Evolutionary conservation across 2,113 vertebrate species (phyloP).

Genomic region (zebrafish (Danio rerio)): DNA sequence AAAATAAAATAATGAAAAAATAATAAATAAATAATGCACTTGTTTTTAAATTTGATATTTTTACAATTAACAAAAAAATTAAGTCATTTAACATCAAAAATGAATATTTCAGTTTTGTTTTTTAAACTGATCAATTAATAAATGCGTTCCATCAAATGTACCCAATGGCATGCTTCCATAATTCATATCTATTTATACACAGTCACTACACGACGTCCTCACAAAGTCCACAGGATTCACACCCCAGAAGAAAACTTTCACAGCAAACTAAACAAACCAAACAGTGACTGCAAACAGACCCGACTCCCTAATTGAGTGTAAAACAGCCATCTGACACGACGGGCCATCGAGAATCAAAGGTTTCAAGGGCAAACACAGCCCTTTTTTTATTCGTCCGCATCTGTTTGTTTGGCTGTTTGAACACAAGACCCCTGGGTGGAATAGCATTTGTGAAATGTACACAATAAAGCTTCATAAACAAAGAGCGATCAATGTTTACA

Average conservation of each 20-base stretch:
- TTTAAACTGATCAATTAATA: no score
- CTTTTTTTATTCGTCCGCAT: not conserved
- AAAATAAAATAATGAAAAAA: no score
- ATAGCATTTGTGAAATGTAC: slow-evolving; percentile 10
- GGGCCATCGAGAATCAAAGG: slow-evolving; percentile 17
- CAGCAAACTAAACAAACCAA: slow-evolving; percentile 10
- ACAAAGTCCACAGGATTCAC: not conserved
- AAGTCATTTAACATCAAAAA: no score
- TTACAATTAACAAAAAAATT: no score
- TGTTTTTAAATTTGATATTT: no score
- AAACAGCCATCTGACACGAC: slow-evolving; percentile 10
- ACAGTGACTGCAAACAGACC: slow-evolving; percentile 11
- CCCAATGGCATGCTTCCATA: not conserved
- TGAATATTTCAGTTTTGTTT: no score
- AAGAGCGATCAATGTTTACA: slow-evolving; percentile 39
- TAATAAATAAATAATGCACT: no score
- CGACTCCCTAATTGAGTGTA: not conserved
- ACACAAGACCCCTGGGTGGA: slow-evolving; percentile 14
- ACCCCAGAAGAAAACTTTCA: slow-evolving; percentile 17
- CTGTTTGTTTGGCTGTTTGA: slow-evolving; percentile 26
- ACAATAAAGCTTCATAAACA: slow-evolving; percentile 45
- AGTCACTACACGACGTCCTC: not conserved
- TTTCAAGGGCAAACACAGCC: slow-evolving; percentile 16
- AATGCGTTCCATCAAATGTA: not conserved
- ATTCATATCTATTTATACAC: not conserved